phyloP scores from a whole-genome alignment of 2,797 vertebrate species.

The Ambastaia sidthimunki region DNA sequence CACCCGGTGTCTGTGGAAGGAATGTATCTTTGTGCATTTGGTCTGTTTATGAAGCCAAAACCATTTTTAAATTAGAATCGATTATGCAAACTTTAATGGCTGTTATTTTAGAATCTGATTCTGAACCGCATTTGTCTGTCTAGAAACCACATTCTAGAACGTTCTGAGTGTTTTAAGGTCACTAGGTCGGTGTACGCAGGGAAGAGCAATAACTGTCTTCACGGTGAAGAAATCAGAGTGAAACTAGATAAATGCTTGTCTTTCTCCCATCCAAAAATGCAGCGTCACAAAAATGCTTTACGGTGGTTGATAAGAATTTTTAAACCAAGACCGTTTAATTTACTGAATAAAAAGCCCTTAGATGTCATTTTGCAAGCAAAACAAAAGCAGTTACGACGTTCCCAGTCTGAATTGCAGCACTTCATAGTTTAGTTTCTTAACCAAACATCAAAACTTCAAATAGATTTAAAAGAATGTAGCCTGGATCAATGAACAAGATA shows the following conservation, averaged over 20 bases:
- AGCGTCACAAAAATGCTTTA: conserved; percentile 18
- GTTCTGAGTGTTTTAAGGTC: conserved; percentile 25
- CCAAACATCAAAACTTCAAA: conserved; percentile 10
- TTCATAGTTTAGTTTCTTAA: conserved; percentile 34
- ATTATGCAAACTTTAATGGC: conserved; percentile 61
- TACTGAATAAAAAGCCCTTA: conserved; percentile 11
- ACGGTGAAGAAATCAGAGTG: conserved; percentile 10
- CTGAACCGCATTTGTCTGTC: conserved; percentile 14
- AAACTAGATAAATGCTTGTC: not conserved
- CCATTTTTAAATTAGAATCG: conserved; percentile 67
- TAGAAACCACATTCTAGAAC: not conserved
- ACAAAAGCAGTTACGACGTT: conserved; percentile 42
- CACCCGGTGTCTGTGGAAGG: conserved; percentile 70
- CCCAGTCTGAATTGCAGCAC: conserved; percentile 34
- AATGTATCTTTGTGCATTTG: conserved; percentile 73
- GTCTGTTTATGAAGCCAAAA: conserved; percentile 72
- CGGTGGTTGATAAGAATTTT: conserved; percentile 32
- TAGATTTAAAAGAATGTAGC: conserved; percentile 41
- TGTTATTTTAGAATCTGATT: conserved; percentile 51
- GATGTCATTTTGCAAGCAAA: conserved; percentile 20
- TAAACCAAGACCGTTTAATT: conserved; percentile 30
- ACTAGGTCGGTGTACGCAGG: conserved; percentile 57
- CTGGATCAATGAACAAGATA: conserved; percentile 20
- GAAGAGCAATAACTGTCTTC: conserved; percentile 76
- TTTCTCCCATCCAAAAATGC: not conserved